Conservation (phyloP, 1,140 invertebrate genomes). For the Lasaia peninsularis region DNA sequence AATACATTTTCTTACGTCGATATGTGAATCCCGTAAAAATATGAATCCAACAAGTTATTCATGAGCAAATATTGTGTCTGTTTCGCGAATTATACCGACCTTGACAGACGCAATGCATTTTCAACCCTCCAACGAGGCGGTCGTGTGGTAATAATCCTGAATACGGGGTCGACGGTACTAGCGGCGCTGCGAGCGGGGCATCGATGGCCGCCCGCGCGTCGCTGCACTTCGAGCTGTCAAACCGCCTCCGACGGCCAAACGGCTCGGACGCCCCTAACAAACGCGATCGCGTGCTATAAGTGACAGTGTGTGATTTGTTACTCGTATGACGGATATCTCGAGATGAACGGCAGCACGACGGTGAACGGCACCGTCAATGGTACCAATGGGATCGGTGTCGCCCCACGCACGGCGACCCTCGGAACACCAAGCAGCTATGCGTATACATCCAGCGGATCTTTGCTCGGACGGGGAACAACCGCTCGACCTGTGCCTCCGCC, state of each 20-base stretch:
- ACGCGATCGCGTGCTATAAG: conserved; percentile 54
- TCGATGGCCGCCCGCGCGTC: conserved; percentile 57
- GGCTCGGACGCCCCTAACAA: conserved; percentile 59
- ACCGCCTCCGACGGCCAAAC: conserved; percentile 68
- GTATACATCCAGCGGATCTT: conserved; percentile 66
- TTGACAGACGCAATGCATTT: conserved; percentile 65
- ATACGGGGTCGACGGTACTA: conserved; percentile 45
- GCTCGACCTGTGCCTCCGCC: conserved; percentile 80
- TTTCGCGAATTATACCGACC: conserved; percentile 45
- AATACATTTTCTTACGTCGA: too few relatives aligned
- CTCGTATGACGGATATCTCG: conserved; percentile 58
- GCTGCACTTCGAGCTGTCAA: conserved; percentile 65
- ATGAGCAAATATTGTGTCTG: conserved; percentile 16
- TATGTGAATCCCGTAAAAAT: too few relatives aligned
- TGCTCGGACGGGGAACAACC: conserved; percentile 62
- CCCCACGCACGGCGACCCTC: conserved; percentile 62
- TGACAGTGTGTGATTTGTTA: conserved; percentile 64
- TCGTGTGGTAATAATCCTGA: conserved; percentile 57
- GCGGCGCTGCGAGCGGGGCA: conserved; percentile 50
- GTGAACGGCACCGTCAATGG: conserved; percentile 69
- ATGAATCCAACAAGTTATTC: too few relatives aligned
- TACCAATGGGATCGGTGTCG: conserved; percentile 58
- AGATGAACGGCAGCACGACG: conserved; percentile 74
- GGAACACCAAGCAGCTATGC: conserved; percentile 69
- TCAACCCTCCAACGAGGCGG: conserved; percentile 57